A percentile compares a stretch with the other conserved stretches of the same genome.
phyloP scores from a whole-genome alignment of 2,888 invertebrate genomes.

The Therioaphis trifolii region DNA sequence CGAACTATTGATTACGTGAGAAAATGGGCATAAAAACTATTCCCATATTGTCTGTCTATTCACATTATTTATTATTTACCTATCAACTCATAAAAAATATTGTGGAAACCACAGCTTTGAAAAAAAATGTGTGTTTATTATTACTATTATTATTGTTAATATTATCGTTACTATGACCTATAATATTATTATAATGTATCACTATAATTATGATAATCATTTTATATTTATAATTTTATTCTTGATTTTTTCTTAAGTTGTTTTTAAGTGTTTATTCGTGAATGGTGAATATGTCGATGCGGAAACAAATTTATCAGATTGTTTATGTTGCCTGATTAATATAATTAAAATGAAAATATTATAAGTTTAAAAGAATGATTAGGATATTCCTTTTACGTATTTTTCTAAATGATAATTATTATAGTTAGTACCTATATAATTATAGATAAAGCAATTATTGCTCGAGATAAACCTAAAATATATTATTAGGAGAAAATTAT shows the following conservation, averaged over 20 bases:
- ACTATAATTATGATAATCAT: background rate
- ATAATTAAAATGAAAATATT: slow-evolving; percentile 57
- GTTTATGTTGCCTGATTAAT: slow-evolving; percentile 12
- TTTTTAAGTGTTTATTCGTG: too few species aligned
- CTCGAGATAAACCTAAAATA: slow-evolving; percentile 19
- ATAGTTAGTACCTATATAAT: slow-evolving; percentile 47
- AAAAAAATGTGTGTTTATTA: background rate
- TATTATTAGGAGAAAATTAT: slow-evolving; percentile 17
- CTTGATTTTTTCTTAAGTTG: too few species aligned
- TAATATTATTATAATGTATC: too few species aligned
- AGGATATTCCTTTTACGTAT: slow-evolving; percentile 23
- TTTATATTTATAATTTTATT: background rate
- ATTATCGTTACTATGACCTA: background rate
- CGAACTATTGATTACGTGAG: slow-evolving; percentile 55
- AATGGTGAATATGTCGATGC: too few species aligned
- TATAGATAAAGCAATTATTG: slow-evolving; percentile 14
- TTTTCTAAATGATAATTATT: slow-evolving; percentile 46
- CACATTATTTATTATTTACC: slow-evolving; percentile 52
- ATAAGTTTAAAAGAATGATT: slow-evolving; percentile 47
- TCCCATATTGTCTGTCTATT: slow-evolving; percentile 36
- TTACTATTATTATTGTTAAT: background rate
- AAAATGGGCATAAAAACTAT: slow-evolving; percentile 50
- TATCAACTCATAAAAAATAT: background rate
- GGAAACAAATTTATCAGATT: background rate
- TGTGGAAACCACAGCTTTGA: background rate